Conservation (phyloP, 2,113 vertebrate species). For the Canis aureus region DNA sequence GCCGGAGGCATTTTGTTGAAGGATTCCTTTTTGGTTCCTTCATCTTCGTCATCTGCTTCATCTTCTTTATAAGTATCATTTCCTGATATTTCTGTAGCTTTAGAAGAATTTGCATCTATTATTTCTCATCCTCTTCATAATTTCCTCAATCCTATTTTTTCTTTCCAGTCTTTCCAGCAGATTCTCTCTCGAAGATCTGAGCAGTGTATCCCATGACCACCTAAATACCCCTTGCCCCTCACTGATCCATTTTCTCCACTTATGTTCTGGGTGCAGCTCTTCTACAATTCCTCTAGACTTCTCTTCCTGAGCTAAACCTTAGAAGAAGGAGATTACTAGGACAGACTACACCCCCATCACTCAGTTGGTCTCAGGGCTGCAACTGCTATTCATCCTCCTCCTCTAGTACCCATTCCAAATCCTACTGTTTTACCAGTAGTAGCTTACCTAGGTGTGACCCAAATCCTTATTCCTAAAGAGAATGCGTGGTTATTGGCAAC, state of each 20-base stretch:
- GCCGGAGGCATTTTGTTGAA: slow-evolving; percentile 75
- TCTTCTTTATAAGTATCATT: slow-evolving; percentile 84
- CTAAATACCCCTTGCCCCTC: too few relatives aligned
- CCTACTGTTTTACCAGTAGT: neutral
- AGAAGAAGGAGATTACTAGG: neutral
- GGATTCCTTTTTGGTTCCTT: slow-evolving; percentile 81
- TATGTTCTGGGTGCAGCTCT: neutral
- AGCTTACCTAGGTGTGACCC: neutral
- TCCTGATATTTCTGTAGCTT: slow-evolving; percentile 86
- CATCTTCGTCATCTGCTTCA: slow-evolving; percentile 54
- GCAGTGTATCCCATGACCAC: neutral
- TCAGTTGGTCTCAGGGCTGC: neutral
- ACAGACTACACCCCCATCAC: neutral
- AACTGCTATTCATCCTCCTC: neutral
- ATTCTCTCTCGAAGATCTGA: slow-evolving; percentile 82
- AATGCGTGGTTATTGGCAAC: neutral
- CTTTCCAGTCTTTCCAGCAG: slow-evolving; percentile 93
- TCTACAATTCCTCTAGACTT: neutral
- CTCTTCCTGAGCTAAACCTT: neutral
- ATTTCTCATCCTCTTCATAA: slow-evolving; percentile 94
- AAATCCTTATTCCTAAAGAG: neutral
- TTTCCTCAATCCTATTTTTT: slow-evolving; percentile 94
- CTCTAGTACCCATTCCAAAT: neutral
- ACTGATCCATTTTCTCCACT: neutral
- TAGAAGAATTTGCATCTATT: slow-evolving; percentile 88